phyloP scores from a whole-genome alignment of 2,113 vertebrate species.

The Cariama cristata region DNA sequence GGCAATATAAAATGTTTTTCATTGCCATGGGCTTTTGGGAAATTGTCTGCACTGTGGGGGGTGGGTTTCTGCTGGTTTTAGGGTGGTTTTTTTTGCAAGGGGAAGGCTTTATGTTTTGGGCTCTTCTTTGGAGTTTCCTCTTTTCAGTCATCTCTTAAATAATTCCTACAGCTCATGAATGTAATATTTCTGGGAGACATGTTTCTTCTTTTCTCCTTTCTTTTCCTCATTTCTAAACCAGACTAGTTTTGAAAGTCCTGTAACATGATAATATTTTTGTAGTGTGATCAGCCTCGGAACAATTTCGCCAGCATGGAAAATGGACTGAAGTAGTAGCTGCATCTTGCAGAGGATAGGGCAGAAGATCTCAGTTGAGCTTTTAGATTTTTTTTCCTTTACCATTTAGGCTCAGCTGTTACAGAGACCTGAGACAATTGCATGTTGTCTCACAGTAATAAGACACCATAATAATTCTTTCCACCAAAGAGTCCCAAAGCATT shows the following conservation, averaged over 20 bases:
- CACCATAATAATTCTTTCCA: conserved; percentile 70
- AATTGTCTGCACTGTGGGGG: conserved; percentile 46
- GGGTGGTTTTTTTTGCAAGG: neutral
- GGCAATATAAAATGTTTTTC: conserved; percentile 75
- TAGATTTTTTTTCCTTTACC: conserved; percentile 34
- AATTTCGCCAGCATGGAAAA: neutral
- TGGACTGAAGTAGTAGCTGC: neutral
- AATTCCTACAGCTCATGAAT: conserved; percentile 70
- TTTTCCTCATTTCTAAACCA: conserved; percentile 34
- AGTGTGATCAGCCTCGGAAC: neutral
- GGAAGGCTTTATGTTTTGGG: conserved; percentile 24
- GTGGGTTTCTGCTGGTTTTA: conserved; percentile 2
- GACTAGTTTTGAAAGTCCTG: neutral
- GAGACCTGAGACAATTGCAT: conserved; percentile 65
- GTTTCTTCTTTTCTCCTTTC: conserved; percentile 56
- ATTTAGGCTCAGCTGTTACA: conserved; percentile 65
- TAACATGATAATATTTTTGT: neutral
- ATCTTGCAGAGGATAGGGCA: neutral
- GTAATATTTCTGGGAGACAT: conserved; percentile 61
- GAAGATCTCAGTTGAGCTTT: conserved; percentile 32
- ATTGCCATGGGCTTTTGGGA: conserved; percentile 71
- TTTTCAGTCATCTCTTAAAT: conserved; percentile 77
- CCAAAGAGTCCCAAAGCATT: conserved; percentile 67
- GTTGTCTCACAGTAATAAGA: conserved; percentile 69
- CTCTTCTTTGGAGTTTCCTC: conserved; percentile 69